Percentiles rank a stretch among this genome's conserved stretches.
Conservation (phyloP, 2,113 vertebrate species). For the Leuciscus idus region DNA sequence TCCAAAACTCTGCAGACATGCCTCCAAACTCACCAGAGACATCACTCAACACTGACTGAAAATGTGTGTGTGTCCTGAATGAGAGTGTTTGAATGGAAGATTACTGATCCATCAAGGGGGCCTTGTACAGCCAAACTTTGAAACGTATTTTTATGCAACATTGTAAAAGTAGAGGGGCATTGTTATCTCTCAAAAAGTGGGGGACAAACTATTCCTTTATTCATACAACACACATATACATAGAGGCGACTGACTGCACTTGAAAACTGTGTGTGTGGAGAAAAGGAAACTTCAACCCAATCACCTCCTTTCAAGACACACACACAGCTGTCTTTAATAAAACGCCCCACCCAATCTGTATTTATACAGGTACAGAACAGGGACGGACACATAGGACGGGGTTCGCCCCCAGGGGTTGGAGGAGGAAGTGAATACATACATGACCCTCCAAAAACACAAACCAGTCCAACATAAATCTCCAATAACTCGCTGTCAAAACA, state of each 20-base stretch:
- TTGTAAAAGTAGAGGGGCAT: neutral
- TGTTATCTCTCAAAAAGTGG: neutral
- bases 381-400: conserved; percentile 46
- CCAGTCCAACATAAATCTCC: conserved; percentile 78
- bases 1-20: neutral
- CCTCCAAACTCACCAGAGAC: conserved; percentile 1
- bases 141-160: neutral
- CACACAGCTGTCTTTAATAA: conserved; percentile 80
- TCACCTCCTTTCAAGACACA: conserved; percentile 40
- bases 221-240: neutral
- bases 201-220: neutral
- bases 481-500: conserved; percentile 70
- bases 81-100: neutral
- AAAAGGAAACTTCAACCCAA: conserved; percentile 9
- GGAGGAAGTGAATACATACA: conserved; percentile 38
- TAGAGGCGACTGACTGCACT: conserved; percentile 61
- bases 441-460: conserved; percentile 51
- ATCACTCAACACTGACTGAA: conserved; percentile 17
- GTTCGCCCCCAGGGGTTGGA: conserved; percentile 56
- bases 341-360: conserved; percentile 67
- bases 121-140: neutral
- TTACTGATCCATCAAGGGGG: neutral
- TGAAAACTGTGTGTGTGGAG: conserved; percentile 54
- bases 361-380: conserved; percentile 78
- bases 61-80: neutral